Base-by-base conservation (phyloP, 2,797 vertebrate genomes). In the Microtus californicus region DNA sequence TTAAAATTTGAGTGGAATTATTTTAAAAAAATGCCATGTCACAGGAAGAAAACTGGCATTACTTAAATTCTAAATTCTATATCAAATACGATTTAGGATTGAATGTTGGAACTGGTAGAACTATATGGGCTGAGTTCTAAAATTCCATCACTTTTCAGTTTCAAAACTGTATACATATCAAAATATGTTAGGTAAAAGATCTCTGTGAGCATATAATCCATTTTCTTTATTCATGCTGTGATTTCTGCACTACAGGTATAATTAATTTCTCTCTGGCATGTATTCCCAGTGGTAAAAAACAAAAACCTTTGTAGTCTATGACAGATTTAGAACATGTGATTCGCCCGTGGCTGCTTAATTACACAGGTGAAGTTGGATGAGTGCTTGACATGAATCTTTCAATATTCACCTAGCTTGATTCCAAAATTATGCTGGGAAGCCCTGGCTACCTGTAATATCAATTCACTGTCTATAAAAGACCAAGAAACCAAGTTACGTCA, bases 261-360 rank as follows among this genome's bases (percentile, higher is more conserved):
- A 86, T 69, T 86, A 34, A 67, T 19, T 93, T 63, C 45, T 92
- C 88, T 97, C 48, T 93, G 91, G 34, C 48, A 90, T 69, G 45
- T 54, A 90, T 76, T 91, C n/a, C 54, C 88, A 77, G 69, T 82
- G 61, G 31, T 93, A 81, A 81, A 95, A 89, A 89, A 71, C 29
- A 43, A 81, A 93, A 90, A 45, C 37, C 19, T 83, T 74, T 78
- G 5, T 79, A 67, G 78, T 83, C 43, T 63, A 13, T 37, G 48
- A 29, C 34, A 87, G 48, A 94, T 83, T 89, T 81, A 80, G 56
- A 23, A 74, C 83, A 12, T 71, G 7, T 71, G 85, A 90, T 74
- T 73, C 27, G 80, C 74, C 48, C 89, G 88, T 34, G 31, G 43
- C 54, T 88, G 51, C 21, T n/a, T 73, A 88, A 86, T 65, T 91